Evolutionary conservation across 2,888 invertebrate genomes (phyloP), one percentile per base, ranked within the genome.

Genomic region (Podotricha telesiphe): DNA sequence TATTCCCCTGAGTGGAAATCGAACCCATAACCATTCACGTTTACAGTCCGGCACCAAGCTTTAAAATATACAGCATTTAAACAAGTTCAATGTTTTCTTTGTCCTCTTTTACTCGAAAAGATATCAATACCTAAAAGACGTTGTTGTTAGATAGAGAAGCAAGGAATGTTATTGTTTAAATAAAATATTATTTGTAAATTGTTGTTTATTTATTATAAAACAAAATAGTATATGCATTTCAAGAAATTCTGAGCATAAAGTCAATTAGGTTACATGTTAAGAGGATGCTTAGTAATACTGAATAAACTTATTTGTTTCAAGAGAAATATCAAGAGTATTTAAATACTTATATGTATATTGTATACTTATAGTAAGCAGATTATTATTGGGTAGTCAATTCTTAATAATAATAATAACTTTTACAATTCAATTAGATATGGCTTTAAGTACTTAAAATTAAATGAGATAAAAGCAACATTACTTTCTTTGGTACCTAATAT

Each of bases 401-500:
- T n/a, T n/a, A 13, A n/a, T 1, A 28, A 8, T 10, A n/a, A n/a
- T 28, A n/a, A n/a, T 53, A 53, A 53, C 53, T 8, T 1, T 13
- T 13, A 2, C 19, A 50, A 50, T 19, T 56, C 13, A 37, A 6
- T 40, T 56, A 17, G 7, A 56, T 37, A 40, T 56, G 19, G 19
- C 13, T 13, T 40, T 58, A 45, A 55, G 28, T 28, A 17, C 50
- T 37, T 62, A 48, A 20, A 59, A 72, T 17, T 34, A 55, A 50
- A 63, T 11, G 19, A 47, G 61, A 45, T 66, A 55, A 67, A 28
- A 65, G 70, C 68, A 66, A 67, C 28, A 50, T 71, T 28, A 59
- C 15, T 58, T 71, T 76, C 76, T 76, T 76, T 76, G 76, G 76
- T 76, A 74, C 64, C 37, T 72, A 75, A 45, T 62, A 53, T 53